Evolutionary conservation across 2,113 vertebrate genomes (phyloP), one percentile per base, ranked within the genome.

Genomic region (Rhynchomys soricoides): DNA sequence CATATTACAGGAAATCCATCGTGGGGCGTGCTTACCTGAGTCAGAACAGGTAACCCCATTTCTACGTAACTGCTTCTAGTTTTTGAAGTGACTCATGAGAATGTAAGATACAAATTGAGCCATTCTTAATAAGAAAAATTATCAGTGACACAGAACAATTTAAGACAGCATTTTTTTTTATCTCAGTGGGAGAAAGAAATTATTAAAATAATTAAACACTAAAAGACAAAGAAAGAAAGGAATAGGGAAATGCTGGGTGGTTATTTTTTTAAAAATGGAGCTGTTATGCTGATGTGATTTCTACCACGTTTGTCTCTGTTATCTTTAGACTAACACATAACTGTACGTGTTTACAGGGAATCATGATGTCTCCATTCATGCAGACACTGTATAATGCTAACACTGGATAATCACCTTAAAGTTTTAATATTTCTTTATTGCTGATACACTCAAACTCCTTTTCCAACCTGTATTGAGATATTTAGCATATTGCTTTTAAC

Each of bases 31-130:
- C 78, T 94, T 57, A 86, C 79, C 89, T 45, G 78, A 81, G 91
- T 45, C 34, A 68, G 45, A 48, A 88, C 93, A 86, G 68, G 66
- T 64, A 8, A 97, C 19, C 86, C 1, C 82, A 7, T 62, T 74
- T 97, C 79, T 71, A 96, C 97, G 43, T 96, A 48, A 50, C 52
- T 94, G 95, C 96, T 74, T 91, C 24, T 86, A 59, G 4, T 64
- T n/a, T 59, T 96, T 95, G 48, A 95, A 48, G 17, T 79, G 68
- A 95, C 43, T 96, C 40, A 68, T 37, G 59, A 59, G 15, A 68
- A 0, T 68, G 19, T 50, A 68, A 37, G 24, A 96, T 92, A 66
- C 50, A 89, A 91, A 96, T 50, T 50, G 45, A 97, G 78, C 12
- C 43, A 88, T 48, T 45, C 31, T 34, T 83, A 0, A 31, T 83